phyloP scores from a whole-genome alignment of 2,797 vertebrate genomes.

The Parambassis ranga region DNA sequence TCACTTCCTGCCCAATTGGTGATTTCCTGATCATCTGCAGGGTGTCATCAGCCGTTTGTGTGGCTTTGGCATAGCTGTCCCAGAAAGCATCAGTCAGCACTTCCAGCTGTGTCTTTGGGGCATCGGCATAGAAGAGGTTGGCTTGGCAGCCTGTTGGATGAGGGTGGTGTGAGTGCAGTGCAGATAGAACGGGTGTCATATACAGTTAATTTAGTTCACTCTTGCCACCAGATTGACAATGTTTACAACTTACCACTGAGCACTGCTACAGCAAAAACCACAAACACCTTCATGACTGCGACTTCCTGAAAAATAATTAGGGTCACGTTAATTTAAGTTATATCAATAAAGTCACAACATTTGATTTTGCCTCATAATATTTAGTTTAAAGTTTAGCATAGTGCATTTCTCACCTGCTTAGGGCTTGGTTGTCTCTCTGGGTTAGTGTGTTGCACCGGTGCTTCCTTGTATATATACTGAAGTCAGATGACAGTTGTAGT shows the following conservation, averaged over 20 bases:
- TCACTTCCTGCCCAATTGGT: conserved; percentile 79
- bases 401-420: conserved; percentile 57
- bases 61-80: conserved; percentile 79
- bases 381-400: background rate
- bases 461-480: conserved; percentile 67
- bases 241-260: conserved; percentile 69
- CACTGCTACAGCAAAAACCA: conserved; percentile 63
- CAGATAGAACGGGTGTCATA: no score
- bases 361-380: background rate
- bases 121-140: conserved; percentile 78
- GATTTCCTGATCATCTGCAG: conserved; percentile 79
- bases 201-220: background rate
- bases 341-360: background rate
- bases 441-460: conserved; percentile 10
- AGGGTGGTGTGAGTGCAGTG: background rate
- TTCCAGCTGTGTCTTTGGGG: conserved; percentile 79
- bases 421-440: conserved; percentile 21
- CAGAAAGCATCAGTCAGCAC: conserved; percentile 82
- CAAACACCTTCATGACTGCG: conserved; percentile 72
- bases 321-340: background rate
- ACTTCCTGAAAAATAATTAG: conserved; percentile 45
- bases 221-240: background rate
- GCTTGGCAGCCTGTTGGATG: conserved; percentile 76
- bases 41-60: conserved; percentile 79
- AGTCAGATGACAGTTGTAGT: conserved; percentile 61